phyloP scores from a whole-genome alignment of 2,888 invertebrate species.

The Ichneumoninae sp. region DNA sequence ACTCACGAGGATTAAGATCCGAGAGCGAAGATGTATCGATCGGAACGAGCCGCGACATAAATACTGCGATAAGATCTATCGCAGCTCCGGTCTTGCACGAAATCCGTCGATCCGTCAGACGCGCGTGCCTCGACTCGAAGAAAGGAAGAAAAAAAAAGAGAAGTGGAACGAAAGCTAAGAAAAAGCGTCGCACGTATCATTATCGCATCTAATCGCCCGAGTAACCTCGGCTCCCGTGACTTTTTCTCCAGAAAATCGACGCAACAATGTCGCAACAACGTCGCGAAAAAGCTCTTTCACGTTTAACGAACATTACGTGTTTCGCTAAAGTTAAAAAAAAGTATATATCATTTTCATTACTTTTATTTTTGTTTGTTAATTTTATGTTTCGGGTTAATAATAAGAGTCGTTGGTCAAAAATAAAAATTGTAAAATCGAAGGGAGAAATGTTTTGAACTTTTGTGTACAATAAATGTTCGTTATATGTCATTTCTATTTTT shows the following conservation, averaged over 20 bases:
- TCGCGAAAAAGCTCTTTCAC: background rate
- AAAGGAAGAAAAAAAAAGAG: slow-evolving; percentile 39
- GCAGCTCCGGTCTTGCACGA: slow-evolving; percentile 8
- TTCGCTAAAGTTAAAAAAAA: no score
- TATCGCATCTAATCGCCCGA: slow-evolving; percentile 59
- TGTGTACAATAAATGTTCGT: no score
- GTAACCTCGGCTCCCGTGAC: slow-evolving; percentile 49
- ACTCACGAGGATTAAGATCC: slow-evolving; percentile 28
- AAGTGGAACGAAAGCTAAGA: slow-evolving; percentile 32
- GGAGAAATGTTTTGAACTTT: no score
- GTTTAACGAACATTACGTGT: no score
- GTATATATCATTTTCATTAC: no score
- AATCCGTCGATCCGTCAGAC: slow-evolving; percentile 52
- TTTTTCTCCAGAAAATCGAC: slow-evolving; percentile 30
- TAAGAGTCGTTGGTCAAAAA: no score
- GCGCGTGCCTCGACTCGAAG: slow-evolving; percentile 1
- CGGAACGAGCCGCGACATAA: slow-evolving; percentile 32
- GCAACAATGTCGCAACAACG: background rate
- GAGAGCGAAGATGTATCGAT: slow-evolving; percentile 49
- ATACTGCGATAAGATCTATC: slow-evolving; percentile 50
- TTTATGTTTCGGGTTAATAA: no score
- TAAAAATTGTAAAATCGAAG: no score
- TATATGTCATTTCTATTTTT: no score
- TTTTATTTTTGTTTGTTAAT: no score
- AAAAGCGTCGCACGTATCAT: slow-evolving; percentile 40